Evolutionary conservation across 2,888 invertebrate genomes (phyloP).

Genomic region (Athrips mouffetella): DNA sequence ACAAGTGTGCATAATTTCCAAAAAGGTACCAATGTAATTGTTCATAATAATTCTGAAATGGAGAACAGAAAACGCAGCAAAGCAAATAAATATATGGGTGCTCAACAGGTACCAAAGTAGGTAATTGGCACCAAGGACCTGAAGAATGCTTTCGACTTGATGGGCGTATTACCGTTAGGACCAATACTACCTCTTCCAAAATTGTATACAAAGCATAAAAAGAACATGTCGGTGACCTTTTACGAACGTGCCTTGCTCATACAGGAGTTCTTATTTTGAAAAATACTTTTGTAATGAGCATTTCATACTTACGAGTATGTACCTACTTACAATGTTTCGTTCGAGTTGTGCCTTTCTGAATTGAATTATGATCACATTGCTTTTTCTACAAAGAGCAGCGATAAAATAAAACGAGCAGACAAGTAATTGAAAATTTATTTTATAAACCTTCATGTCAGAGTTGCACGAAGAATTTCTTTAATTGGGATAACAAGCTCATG

Average conservation of each 20-base stretch:
- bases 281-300: background rate
- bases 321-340: no score
- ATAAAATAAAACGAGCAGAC: no score
- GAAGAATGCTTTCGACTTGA: background rate
- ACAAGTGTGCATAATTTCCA: background rate
- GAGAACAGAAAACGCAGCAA: no score
- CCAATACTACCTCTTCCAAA: constrained; percentile 8
- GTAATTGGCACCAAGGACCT: constrained; percentile 1
- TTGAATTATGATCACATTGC: no score
- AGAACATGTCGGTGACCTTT: constrained; percentile 12
- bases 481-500: no score
- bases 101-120: background rate
- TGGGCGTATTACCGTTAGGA: constrained; percentile 8
- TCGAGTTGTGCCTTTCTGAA: no score
- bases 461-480: no score
- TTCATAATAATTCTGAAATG: no score
- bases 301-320: background rate
- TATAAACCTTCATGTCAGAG: no score
- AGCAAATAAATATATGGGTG: no score
- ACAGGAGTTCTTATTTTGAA: background rate
- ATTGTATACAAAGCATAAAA: constrained; percentile 10
- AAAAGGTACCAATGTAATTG: background rate
- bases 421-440: no score
- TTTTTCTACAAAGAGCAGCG: no score
- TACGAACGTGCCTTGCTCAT: background rate